Percentiles rank a stretch among this genome's conserved stretches.
phyloP scores from a whole-genome alignment of 1,140 invertebrate species.

The Littorina saxatilis region DNA sequence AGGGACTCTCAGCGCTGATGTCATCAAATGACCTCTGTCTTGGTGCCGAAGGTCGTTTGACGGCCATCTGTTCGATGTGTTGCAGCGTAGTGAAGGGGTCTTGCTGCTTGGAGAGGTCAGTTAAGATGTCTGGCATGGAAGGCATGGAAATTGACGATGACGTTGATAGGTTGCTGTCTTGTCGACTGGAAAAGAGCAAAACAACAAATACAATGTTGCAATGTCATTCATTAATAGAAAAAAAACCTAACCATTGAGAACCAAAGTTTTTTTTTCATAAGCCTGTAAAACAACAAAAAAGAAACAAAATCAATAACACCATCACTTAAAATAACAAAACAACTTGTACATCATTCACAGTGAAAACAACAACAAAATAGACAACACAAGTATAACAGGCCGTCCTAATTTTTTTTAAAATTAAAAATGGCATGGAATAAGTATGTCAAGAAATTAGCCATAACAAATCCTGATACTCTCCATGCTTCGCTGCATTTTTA shows the following conservation, averaged over 20 bases:
- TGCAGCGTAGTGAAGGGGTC: constrained; percentile 17
- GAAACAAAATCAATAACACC: constrained; percentile 16
- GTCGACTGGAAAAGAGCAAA: constrained; percentile 27
- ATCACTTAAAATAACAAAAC: constrained; percentile 14
- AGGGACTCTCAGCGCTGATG: not conserved
- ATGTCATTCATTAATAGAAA: not conserved
- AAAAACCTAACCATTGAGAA: not conserved
- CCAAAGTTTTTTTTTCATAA: not conserved
- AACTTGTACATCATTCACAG: not conserved
- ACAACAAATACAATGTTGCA: not conserved
- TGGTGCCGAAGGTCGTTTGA: constrained; percentile 43
- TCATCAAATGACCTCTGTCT: constrained; percentile 23
- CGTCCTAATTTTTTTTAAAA: not conserved
- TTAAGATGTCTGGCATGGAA: constrained; percentile 35
- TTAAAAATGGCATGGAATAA: too few species aligned
- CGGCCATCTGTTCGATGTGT: constrained; percentile 27
- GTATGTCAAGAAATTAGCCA: too few species aligned
- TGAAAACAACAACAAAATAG: not conserved
- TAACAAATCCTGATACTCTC: too few species aligned
- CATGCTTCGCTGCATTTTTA: too few species aligned
- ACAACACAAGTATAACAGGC: not conserved
- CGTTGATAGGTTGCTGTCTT: constrained; percentile 42
- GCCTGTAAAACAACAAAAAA: not conserved
- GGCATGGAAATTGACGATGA: constrained; percentile 38
- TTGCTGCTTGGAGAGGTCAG: constrained; percentile 34